Evolutionary conservation across 2,888 invertebrate species (phyloP).

Genomic region (Lepidocyrtinus sp.): DNA sequence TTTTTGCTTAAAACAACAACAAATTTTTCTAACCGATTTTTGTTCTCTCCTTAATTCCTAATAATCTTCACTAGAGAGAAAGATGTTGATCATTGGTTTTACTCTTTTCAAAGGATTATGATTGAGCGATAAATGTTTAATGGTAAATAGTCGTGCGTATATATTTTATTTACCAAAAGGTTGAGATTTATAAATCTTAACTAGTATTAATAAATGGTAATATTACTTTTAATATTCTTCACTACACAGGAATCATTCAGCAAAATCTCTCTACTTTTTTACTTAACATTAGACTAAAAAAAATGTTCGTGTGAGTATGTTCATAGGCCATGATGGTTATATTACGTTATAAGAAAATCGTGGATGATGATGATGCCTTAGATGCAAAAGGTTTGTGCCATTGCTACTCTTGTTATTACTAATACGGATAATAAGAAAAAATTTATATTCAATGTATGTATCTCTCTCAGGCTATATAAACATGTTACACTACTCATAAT

Average conservation of each 20-base stretch:
- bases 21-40: neutral
- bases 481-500: neutral
- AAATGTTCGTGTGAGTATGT: constrained; percentile 15
- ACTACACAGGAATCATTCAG: constrained; percentile 7
- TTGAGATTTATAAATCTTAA: neutral
- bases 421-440: constrained; percentile 14
- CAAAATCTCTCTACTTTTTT: neutral
- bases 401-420: too few species aligned
- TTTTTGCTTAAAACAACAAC: neutral
- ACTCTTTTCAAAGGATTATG: constrained; percentile 13
- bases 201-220: neutral
- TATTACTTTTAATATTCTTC: constrained; percentile 7
- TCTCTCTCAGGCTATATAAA: too few species aligned
- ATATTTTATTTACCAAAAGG: constrained; percentile 9
- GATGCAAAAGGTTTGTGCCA: neutral
- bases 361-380: neutral
- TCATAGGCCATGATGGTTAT: neutral
- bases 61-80: neutral
- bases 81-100: constrained; percentile 38
- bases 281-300: neutral
- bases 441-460: constrained; percentile 28
- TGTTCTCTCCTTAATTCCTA: too few species aligned
- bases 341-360: neutral
- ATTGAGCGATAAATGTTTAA: constrained; percentile 10
- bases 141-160: constrained; percentile 14